phyloP scores from a whole-genome alignment of 2,113 vertebrate species.

The Leptosomus discolor region DNA sequence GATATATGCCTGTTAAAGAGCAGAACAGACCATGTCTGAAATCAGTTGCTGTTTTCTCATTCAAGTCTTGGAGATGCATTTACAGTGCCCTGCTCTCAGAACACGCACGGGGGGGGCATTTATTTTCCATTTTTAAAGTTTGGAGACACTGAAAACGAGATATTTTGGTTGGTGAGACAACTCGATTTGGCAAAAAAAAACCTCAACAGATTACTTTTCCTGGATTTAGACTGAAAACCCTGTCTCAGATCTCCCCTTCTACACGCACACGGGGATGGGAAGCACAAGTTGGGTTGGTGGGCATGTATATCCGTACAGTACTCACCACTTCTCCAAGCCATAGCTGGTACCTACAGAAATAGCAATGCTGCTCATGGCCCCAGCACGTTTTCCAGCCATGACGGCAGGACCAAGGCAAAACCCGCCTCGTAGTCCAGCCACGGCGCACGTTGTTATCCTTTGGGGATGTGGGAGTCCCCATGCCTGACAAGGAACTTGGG shows the following conservation, averaged over 20 bases:
- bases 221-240: background rate
- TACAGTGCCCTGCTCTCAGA: background rate
- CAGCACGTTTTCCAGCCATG: background rate
- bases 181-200: background rate
- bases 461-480: too few relatives aligned
- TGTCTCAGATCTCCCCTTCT: background rate
- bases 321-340: background rate
- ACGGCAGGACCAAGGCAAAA: background rate
- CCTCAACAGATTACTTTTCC: too few relatives aligned
- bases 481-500: fast-evolving
- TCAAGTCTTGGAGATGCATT: background rate
- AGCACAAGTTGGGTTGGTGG: background rate
- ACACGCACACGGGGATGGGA: background rate
- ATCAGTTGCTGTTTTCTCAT: background rate
- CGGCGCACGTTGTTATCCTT: fast-evolving
- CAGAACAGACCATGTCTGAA: fast-evolving
- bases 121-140: background rate
- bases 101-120: fast-evolving
- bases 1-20: background rate
- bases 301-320: fast-evolving
- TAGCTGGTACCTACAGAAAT: fast-evolving
- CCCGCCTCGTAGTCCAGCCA: background rate
- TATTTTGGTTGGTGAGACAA: background rate
- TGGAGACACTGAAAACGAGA: background rate
- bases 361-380: fast-evolving